These are phyloP conservation scores for Acanthurus lineatus DNA, from an alignment of 2,797 vertebrate genomes.

Conservation along the genomic window DNA sequence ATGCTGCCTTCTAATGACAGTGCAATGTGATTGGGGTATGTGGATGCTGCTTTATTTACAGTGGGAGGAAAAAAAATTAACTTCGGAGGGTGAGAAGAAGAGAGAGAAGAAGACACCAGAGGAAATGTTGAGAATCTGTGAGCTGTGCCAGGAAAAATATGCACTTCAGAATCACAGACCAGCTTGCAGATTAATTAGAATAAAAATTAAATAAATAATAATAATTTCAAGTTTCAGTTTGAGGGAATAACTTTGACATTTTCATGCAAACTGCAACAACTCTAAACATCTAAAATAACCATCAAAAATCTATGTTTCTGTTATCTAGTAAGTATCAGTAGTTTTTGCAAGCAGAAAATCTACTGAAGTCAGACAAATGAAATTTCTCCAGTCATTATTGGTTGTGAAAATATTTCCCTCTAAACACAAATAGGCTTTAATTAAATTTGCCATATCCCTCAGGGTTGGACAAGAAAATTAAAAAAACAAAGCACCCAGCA, in stretches of 20 bases:
- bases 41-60: slow-evolving; percentile 13
- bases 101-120: background rate
- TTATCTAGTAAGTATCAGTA: too few species aligned
- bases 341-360: too few species aligned
- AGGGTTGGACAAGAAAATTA: too few species aligned
- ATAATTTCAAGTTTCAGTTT: too few species aligned
- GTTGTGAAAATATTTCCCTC: too few species aligned
- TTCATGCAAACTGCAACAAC: background rate
- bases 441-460: too few species aligned
- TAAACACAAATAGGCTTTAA: too few species aligned
- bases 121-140: background rate
- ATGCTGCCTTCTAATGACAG: slow-evolving; percentile 44
- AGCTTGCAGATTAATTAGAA: background rate
- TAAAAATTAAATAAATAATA: too few species aligned
- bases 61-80: background rate
- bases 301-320: too few species aligned
- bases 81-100: background rate
- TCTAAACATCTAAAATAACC: background rate
- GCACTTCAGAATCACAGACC: background rate
- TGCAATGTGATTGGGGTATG: background rate
- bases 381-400: too few species aligned
- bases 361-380: too few species aligned
- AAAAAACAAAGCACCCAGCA: too few species aligned
- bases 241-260: background rate
- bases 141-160: background rate